phyloP scores from a whole-genome alignment of 2,888 invertebrate species.

The Spisula subtruncata region DNA sequence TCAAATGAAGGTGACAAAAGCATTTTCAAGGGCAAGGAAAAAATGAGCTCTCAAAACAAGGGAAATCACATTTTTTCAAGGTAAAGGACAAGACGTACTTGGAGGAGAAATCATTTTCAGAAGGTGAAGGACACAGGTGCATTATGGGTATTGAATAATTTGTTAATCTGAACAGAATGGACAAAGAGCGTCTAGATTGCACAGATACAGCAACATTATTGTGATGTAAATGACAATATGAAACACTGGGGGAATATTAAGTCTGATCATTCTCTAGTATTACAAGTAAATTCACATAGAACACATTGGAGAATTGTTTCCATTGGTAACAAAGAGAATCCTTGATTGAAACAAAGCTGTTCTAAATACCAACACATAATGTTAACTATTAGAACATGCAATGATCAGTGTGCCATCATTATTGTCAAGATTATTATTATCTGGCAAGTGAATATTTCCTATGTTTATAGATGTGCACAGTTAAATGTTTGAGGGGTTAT shows the following conservation, averaged over 20 bases:
- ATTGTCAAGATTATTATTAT: neutral
- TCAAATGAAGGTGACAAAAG: neutral
- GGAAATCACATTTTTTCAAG: too few relatives aligned
- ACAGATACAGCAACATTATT: constrained; percentile 1
- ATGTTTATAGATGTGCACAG: too few relatives aligned
- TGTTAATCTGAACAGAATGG: constrained; percentile 10
- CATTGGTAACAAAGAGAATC: neutral
- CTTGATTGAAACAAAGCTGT: neutral
- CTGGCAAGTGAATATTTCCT: neutral
- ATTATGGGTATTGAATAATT: constrained; percentile 16
- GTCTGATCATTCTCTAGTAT: neutral
- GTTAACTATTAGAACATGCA: neutral
- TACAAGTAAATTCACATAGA: constrained; percentile 6
- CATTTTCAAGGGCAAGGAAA: too few relatives aligned
- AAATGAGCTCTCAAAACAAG: too few relatives aligned
- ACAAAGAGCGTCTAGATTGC: neutral
- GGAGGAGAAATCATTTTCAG: too few relatives aligned
- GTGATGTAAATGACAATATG: constrained; percentile 17
- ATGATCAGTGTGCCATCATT: neutral
- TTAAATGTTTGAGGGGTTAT: too few relatives aligned
- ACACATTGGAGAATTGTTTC: neutral
- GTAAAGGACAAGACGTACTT: neutral
- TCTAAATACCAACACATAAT: neutral
- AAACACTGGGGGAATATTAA: neutral
- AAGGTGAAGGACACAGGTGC: neutral